These are phyloP conservation scores for Meandrina meandrites DNA, from an alignment of 92 coral and sea anemone genomes.

Conservation along the genomic window DNA sequence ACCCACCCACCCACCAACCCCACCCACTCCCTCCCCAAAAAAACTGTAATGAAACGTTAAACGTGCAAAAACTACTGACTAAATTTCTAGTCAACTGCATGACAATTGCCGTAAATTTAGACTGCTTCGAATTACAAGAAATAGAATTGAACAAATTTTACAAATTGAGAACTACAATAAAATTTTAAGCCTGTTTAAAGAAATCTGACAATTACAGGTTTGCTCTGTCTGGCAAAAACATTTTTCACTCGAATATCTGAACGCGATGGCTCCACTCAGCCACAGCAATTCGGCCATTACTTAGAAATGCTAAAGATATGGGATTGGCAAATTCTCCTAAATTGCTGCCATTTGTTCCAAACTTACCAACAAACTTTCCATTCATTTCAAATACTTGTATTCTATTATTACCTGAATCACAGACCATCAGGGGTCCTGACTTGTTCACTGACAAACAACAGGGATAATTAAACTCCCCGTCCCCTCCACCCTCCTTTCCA, in stretches of 20 bases:
- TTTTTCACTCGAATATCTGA: background rate
- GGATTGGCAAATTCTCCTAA: constrained; percentile 39
- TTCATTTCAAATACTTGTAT: constrained; percentile 4
- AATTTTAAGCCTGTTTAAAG: too few relatives aligned
- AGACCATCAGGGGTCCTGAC: background rate
- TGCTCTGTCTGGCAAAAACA: too few relatives aligned
- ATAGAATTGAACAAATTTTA: too few relatives aligned
- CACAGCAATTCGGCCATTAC: background rate
- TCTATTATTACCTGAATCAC: constrained; percentile 4
- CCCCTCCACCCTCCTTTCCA: background rate
- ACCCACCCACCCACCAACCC: too few relatives aligned
- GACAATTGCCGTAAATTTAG: too few relatives aligned
- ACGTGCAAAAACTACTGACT: too few relatives aligned
- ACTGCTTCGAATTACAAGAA: too few relatives aligned
- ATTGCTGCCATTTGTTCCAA: constrained; percentile 53
- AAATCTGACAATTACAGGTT: too few relatives aligned
- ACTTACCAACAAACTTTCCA: constrained; percentile 7
- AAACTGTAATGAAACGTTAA: background rate
- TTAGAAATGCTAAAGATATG: background rate
- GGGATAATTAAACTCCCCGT: constrained; percentile 7
- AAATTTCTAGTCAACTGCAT: too few relatives aligned
- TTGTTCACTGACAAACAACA: background rate
- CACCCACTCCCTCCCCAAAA: background rate
- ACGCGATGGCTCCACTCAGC: background rate
- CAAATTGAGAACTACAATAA: background rate